These are phyloP conservation scores for Tipula lateralis DNA, from an alignment of 2,888 invertebrate species.

Conservation along the genomic window DNA sequence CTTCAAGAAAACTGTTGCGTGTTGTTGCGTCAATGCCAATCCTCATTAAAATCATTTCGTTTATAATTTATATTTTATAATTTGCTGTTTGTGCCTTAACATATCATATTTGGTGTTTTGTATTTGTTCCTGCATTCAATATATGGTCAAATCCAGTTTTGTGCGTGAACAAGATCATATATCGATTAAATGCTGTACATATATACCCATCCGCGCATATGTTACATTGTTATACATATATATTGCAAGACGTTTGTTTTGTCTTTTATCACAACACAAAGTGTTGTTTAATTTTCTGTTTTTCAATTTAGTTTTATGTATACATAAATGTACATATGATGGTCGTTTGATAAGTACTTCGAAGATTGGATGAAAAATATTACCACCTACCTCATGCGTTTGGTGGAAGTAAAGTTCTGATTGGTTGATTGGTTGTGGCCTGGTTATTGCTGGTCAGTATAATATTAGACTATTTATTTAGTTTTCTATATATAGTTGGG, in stretches of 20 bases:
- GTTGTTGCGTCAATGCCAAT: neutral
- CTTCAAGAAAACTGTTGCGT: neutral
- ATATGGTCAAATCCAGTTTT: slow-evolving; percentile 9
- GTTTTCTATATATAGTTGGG: no score
- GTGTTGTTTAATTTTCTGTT: neutral
- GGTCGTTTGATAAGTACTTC: no score
- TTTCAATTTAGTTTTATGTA: no score
- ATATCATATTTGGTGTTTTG: neutral
- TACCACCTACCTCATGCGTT: no score
- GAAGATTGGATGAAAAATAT: no score
- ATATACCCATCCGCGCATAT: neutral
- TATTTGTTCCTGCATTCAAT: neutral
- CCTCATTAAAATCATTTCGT: slow-evolving; percentile 4
- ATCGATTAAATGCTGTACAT: neutral
- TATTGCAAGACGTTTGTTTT: neutral
- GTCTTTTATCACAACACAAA: neutral
- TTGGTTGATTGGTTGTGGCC: no score
- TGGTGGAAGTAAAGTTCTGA: no score
- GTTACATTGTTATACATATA: neutral
- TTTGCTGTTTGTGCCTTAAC: neutral
- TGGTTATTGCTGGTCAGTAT: no score
- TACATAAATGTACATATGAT: no score
- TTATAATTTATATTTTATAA: neutral
- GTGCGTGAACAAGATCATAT: slow-evolving; percentile 15
- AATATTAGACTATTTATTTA: no score